Conservation (phyloP, 2,113 vertebrate species). For the Aegotheles bennettii region DNA sequence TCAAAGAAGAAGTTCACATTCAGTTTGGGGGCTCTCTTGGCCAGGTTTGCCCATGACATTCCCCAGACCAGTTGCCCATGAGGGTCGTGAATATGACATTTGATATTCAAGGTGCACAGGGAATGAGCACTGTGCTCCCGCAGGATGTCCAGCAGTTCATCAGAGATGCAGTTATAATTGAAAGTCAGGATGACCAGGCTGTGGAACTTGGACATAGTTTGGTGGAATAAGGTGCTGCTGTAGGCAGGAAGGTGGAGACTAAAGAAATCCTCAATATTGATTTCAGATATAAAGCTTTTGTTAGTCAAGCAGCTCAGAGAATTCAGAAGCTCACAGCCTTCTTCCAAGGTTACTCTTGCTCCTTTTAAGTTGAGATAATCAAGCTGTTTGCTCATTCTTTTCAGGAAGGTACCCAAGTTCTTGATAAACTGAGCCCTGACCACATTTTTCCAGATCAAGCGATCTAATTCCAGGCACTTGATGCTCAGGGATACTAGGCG, state of each 20-base stretch:
- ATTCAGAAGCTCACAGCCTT: constrained; percentile 70
- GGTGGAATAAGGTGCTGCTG: constrained; percentile 62
- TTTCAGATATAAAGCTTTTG: constrained; percentile 24
- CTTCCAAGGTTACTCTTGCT: constrained; percentile 65
- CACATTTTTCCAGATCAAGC: constrained; percentile 62
- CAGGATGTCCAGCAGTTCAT: constrained; percentile 68
- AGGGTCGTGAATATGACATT: constrained; percentile 71
- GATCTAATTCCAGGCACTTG: constrained; percentile 67
- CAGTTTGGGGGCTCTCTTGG: constrained; percentile 54
- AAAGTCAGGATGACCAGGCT: constrained; percentile 61
- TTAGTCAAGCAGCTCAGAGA: constrained; percentile 56
- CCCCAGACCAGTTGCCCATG: constrained; percentile 68
- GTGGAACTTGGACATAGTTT: constrained; percentile 60
- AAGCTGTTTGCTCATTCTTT: constrained; percentile 60
- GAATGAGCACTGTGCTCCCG: constrained; percentile 26
- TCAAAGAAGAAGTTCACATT: constrained; percentile 73
- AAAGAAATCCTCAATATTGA: constrained; percentile 76
- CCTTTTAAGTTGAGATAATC: constrained; percentile 68
- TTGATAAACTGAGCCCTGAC: constrained; percentile 57
- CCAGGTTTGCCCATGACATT: constrained; percentile 69
- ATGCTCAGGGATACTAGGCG: constrained; percentile 66
- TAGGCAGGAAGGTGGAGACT: constrained; percentile 61
- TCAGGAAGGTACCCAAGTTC: constrained; percentile 68
- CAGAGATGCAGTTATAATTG: constrained; percentile 75
- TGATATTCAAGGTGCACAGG: constrained; percentile 69